These are phyloP conservation scores for Hedychridium roseum DNA, from an alignment of 2,888 invertebrate genomes.

Conservation along the genomic window DNA sequence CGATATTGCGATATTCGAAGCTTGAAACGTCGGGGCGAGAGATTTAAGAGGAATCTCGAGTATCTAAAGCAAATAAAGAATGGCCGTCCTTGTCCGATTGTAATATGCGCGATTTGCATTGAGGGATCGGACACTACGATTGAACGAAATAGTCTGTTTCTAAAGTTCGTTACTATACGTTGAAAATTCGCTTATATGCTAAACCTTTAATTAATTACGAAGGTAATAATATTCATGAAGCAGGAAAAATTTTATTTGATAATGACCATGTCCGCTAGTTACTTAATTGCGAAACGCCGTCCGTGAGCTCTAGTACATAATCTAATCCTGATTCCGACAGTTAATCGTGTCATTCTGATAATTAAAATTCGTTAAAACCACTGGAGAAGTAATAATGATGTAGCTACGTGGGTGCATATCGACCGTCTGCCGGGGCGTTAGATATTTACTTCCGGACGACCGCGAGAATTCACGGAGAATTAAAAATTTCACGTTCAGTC, in stretches of 20 bases:
- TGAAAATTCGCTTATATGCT: no score
- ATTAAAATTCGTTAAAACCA: slow-evolving; percentile 5
- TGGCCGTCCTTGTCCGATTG: slow-evolving; percentile 12
- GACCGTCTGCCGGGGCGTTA: neutral
- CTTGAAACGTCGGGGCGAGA: slow-evolving; percentile 8
- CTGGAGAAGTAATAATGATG: slow-evolving; percentile 2
- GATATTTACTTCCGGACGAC: slow-evolving; percentile 35
- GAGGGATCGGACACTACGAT: no score
- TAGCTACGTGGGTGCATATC: neutral
- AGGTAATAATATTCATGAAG: no score
- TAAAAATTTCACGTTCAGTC: slow-evolving; percentile 45
- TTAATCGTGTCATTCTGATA: slow-evolving; percentile 2
- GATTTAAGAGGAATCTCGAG: slow-evolving; percentile 3
- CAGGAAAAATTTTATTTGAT: no score
- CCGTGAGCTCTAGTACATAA: no score
- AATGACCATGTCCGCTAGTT: no score
- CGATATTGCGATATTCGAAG: slow-evolving; percentile 29
- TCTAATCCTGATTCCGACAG: neutral
- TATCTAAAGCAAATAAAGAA: slow-evolving; percentile 14
- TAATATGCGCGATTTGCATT: no score
- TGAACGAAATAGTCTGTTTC: no score
- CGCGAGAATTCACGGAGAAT: slow-evolving; percentile 50
- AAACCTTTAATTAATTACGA: no score
- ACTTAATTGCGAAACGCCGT: no score
- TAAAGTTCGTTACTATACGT: no score